Percentiles rank a stretch among this genome's conserved stretches.
Evolutionary conservation across 2,888 invertebrate species (phyloP).

Genomic region (Oconnorella tubifera): DNA sequence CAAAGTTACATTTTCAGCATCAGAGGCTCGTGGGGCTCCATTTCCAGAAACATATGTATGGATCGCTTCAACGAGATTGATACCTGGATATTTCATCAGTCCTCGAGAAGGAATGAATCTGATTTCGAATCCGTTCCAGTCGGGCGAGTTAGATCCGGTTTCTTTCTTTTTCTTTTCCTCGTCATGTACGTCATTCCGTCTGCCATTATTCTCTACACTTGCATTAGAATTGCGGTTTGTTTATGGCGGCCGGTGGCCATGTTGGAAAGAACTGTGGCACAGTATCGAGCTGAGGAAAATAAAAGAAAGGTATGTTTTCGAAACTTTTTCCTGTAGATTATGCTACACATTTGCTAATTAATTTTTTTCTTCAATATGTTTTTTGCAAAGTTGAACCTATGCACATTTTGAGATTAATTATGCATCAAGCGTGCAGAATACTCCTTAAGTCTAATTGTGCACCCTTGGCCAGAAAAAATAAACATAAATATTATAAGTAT

Average conservation of each 20-base stretch:
- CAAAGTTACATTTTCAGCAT: constrained; percentile 43
- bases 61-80: constrained; percentile 54
- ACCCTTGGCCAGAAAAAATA: no score
- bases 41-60: constrained; percentile 54
- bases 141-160: constrained; percentile 46
- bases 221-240: constrained; percentile 42
- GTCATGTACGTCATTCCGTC: constrained; percentile 55
- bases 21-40: constrained; percentile 50
- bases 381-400: no score
- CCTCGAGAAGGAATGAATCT: constrained; percentile 39
- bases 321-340: no score
- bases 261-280: not conserved
- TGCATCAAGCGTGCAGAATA: no score
- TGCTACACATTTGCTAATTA: no score
- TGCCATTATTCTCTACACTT: constrained; percentile 50
- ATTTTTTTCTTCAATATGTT: no score
- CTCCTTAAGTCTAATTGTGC: no score
- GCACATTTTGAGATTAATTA: no score
- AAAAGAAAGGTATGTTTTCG: constrained; percentile 44
- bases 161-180: constrained; percentile 56
- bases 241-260: constrained; percentile 41
- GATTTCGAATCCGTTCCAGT: not conserved
- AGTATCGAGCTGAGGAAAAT: constrained; percentile 43
- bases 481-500: no score
- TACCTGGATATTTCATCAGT: constrained; percentile 49